Conservation (phyloP, 1,140 invertebrate genomes). For the Drosophila repleta region DNA sequence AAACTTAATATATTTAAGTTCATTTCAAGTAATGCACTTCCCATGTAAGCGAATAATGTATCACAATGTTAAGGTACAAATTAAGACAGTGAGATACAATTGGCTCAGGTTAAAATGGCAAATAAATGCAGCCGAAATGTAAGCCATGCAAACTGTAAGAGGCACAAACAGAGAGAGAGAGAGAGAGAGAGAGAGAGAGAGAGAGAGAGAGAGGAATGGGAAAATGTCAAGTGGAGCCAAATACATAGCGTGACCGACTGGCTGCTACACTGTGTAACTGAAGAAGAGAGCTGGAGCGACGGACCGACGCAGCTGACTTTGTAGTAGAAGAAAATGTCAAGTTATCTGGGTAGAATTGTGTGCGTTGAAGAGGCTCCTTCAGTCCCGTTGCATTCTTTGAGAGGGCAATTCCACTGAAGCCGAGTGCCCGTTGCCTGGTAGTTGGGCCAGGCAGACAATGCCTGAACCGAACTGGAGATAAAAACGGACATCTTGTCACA, state of each 20-base stretch:
- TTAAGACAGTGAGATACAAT: slow-evolving; percentile 6
- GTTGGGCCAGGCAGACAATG: slow-evolving; percentile 33
- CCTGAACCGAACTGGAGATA: slow-evolving; percentile 9
- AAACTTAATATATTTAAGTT: too few relatives aligned
- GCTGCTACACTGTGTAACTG: slow-evolving; percentile 14
- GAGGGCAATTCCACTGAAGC: slow-evolving; percentile 49
- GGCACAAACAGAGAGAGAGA: neutral
- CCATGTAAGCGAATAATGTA: too few relatives aligned
- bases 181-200: neutral
- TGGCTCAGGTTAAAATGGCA: slow-evolving; percentile 45
- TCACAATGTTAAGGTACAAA: slow-evolving; percentile 1
- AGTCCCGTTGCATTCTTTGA: slow-evolving; percentile 15
- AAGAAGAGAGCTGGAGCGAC: neutral
- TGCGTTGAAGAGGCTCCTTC: slow-evolving; percentile 13
- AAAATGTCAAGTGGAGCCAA: slow-evolving; percentile 60
- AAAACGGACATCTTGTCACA: slow-evolving; percentile 61
- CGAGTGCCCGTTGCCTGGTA: neutral
- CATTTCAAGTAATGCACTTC: too few relatives aligned
- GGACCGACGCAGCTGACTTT: slow-evolving; percentile 25
- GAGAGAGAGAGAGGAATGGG: neutral
- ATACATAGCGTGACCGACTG: slow-evolving; percentile 45
- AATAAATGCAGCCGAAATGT: slow-evolving; percentile 23
- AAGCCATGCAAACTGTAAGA: slow-evolving; percentile 10
- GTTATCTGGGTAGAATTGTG: slow-evolving; percentile 15
- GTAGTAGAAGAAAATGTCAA: slow-evolving; percentile 28